These are phyloP conservation scores for Heterodera filipjevi DNA, from an alignment of 2,888 invertebrate genomes.

Conservation along the genomic window DNA sequence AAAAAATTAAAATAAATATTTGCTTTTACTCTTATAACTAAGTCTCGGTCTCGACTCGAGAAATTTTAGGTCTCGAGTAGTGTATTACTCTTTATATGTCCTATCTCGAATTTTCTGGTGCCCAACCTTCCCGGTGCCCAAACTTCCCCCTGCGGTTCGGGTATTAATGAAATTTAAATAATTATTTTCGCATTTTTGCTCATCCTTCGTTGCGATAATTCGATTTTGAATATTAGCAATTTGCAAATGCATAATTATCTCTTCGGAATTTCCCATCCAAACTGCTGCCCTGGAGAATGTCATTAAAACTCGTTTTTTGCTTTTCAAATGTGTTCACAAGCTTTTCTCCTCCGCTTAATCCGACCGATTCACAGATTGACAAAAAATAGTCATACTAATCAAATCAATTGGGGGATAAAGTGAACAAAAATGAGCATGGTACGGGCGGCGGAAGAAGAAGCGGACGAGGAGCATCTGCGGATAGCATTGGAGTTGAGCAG, in stretches of 20 bases:
- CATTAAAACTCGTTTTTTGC: not conserved
- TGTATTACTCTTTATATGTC: too few relatives aligned
- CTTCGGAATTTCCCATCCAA: not conserved
- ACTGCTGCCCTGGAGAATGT: not conserved
- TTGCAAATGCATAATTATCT: not conserved
- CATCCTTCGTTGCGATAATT: not conserved
- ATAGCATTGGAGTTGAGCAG: slow-evolving; percentile 45
- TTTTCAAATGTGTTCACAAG: not conserved
- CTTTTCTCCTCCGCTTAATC: not conserved
- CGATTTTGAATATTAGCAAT: not conserved
- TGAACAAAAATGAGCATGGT: not conserved
- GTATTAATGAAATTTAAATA: not conserved
- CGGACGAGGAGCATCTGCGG: slow-evolving; percentile 35
- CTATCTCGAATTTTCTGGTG: too few relatives aligned
- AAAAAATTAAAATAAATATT: too few relatives aligned
- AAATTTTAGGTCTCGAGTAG: too few relatives aligned
- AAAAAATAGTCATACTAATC: not conserved
- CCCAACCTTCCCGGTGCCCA: too few relatives aligned
- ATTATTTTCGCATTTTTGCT: not conserved
- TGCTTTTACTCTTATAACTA: too few relatives aligned
- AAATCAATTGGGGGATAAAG: not conserved
- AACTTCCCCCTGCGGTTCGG: too few relatives aligned
- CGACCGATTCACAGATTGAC: not conserved
- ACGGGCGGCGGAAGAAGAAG: not conserved
- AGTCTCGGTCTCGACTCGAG: too few relatives aligned